Evolutionary conservation across 2,797 vertebrate genomes (phyloP).

Genomic region (Carapus acus): DNA sequence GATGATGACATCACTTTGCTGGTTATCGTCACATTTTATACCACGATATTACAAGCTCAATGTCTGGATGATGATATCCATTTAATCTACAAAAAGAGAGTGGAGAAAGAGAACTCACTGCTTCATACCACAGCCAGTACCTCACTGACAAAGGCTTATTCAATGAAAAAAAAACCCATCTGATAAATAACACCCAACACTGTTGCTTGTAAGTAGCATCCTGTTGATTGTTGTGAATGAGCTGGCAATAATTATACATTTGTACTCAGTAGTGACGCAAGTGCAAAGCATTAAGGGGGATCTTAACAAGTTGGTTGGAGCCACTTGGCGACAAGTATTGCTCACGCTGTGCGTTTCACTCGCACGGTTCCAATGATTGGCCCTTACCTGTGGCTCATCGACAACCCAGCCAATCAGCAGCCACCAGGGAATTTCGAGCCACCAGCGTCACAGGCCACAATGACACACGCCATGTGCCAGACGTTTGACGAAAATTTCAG

Average conservation of each 20-base stretch:
- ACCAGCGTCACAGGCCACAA: constrained; percentile 69
- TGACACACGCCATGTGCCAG: constrained; percentile 74
- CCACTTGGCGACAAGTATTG: constrained; percentile 57
- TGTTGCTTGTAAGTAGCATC: constrained; percentile 28
- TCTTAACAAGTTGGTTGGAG: constrained; percentile 58
- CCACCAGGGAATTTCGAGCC: constrained; percentile 58
- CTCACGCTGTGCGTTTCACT: constrained; percentile 54
- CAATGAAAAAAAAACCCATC: constrained; percentile 1
- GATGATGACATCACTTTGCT: constrained; percentile 7
- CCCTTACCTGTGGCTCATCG: constrained; percentile 66
- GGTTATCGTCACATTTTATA: neutral
- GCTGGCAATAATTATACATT: constrained; percentile 59
- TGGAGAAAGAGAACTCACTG: neutral
- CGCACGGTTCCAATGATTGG: constrained; percentile 50
- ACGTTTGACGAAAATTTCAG: constrained; percentile 73
- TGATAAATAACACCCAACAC: constrained; percentile 5
- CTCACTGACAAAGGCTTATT: neutral
- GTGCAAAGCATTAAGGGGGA: constrained; percentile 54
- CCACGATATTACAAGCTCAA: too few species aligned
- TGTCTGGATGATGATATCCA: neutral
- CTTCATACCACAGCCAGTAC: neutral
- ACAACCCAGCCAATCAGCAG: constrained; percentile 54
- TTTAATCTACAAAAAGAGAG: neutral
- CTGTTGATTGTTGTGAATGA: constrained; percentile 47
- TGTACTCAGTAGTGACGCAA: constrained; percentile 62